A percentile compares a stretch with the other conserved stretches of the same genome.
Evolutionary conservation across 2,888 invertebrate genomes (phyloP).

Genomic region (Pristionchus mayeri): DNA sequence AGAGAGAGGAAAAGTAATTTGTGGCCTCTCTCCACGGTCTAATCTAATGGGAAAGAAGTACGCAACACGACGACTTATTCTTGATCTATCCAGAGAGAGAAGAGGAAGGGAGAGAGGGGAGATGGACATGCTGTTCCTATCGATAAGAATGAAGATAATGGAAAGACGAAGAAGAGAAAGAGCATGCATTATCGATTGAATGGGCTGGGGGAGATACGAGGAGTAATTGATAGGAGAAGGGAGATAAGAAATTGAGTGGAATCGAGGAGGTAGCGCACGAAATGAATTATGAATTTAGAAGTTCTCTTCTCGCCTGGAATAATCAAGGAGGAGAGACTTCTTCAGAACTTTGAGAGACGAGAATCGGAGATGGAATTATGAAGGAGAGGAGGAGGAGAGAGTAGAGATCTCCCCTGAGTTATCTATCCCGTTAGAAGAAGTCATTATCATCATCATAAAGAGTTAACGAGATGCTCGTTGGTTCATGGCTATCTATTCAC

Average conservation of each 20-base stretch:
- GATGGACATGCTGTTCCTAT: not conserved
- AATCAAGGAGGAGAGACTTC: not conserved
- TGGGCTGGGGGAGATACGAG: not conserved
- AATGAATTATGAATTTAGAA: not conserved
- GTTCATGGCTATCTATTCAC: not conserved
- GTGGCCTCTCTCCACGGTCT: slow-evolving; percentile 26
- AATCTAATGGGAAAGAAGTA: slow-evolving; percentile 42
- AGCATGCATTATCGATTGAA: not conserved
- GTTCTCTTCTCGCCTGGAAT: not conserved
- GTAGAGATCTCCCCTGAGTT: not conserved
- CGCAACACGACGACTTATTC: slow-evolving; percentile 29
- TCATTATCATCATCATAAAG: slow-evolving; percentile 11
- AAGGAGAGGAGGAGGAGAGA: slow-evolving; percentile 12
- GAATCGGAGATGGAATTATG: slow-evolving; percentile 16
- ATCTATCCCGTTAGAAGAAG: not conserved
- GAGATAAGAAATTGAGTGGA: not conserved
- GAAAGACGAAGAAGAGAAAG: slow-evolving; percentile 6
- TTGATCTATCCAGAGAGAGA: not conserved
- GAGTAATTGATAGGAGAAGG: not conserved
- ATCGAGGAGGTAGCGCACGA: not conserved
- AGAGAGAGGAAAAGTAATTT: slow-evolving; percentile 32
- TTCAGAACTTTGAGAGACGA: not conserved
- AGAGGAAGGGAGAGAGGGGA: not conserved
- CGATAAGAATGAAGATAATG: not conserved
- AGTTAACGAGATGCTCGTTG: not conserved